Evolutionary conservation across 1,140 invertebrate genomes (phyloP).

Genomic region (Aphaenogaster ashmeadi): DNA sequence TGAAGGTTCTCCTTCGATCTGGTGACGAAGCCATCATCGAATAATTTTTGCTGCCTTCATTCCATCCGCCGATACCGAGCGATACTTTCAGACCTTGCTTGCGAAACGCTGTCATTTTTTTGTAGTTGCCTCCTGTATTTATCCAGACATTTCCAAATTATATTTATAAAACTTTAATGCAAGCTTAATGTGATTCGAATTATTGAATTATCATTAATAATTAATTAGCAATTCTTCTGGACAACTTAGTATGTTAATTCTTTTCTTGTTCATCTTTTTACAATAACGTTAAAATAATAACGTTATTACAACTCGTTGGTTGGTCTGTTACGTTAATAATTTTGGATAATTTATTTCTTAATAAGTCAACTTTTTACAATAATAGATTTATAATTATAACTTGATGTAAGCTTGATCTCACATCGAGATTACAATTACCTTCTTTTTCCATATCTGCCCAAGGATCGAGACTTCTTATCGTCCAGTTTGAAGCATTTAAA

Average conservation of each 20-base stretch:
- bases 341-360: constrained; percentile 21
- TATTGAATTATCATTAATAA: background rate
- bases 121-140: constrained; percentile 88
- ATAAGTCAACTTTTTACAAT: constrained; percentile 8
- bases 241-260: background rate
- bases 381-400: background rate
- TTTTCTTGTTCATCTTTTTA: background rate
- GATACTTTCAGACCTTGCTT: constrained; percentile 92
- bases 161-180: background rate
- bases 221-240: constrained; percentile 1
- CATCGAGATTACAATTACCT: constrained; percentile 83
- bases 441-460: constrained; percentile 93
- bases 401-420: constrained; percentile 25
- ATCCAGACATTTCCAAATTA: constrained; percentile 29
- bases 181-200: background rate
- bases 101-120: constrained; percentile 90
- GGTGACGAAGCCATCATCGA: constrained; percentile 90
- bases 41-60: constrained; percentile 94
- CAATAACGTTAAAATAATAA: background rate
- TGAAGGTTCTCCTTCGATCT: constrained; percentile 89
- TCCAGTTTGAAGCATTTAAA: constrained; percentile 89
- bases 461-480: constrained; percentile 91
- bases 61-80: constrained; percentile 96
- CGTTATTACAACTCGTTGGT: background rate
- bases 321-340: background rate